Base-by-base conservation (phyloP, 2,888 invertebrate species). In the Sepiola atlantica region DNA sequence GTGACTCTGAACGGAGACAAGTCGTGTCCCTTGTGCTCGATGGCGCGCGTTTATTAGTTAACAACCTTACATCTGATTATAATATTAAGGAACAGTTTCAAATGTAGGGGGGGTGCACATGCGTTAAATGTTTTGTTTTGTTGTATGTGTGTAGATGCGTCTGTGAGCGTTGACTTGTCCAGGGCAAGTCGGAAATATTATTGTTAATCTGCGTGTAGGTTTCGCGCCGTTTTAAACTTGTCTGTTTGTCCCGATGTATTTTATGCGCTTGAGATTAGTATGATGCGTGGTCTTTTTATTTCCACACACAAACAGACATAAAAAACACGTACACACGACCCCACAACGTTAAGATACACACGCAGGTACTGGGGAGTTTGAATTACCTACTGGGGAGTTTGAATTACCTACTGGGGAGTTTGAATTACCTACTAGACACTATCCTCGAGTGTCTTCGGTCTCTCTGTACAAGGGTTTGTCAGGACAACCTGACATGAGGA, bases 1-100 rank as follows among this genome's bases (percentile, higher is more conserved):
- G n/a, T n/a, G 77, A n/a, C n/a, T 77, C 28, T 77, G 14, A 77
- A 14, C 45, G 14, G 16, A 32, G n/a, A 14, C n/a, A 8, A 77
- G n/a, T 32, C 77, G 4, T 77, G 77, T 77, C n/a, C 77, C 32
- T 77, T 16, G 32, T 18, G 32, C 77, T 77, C 32, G 18, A 77
- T 32, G n/a, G 18, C n/a, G 77, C 77, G 32, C 16, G 77, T 4
- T 77, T 77, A 77, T 77, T 77, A 77, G 77, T 77, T 32, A 77
- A 77, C n/a, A 77, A 77, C n/a, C 77, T 77, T 77, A 77, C 77
- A 77, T 77, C 32, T 77, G 77, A 77, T 77, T 77, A 77, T 77
- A n/a, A 77, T 77, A 77, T 77, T n/a, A 77, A 14, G n/a, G 77
- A 18, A n/a, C 32, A 77, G 77, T 77, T 8, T 77, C 77, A 77